These are phyloP conservation scores for Mimumesa dahlbomi DNA, from an alignment of 2,888 invertebrate genomes.

Conservation along the genomic window DNA sequence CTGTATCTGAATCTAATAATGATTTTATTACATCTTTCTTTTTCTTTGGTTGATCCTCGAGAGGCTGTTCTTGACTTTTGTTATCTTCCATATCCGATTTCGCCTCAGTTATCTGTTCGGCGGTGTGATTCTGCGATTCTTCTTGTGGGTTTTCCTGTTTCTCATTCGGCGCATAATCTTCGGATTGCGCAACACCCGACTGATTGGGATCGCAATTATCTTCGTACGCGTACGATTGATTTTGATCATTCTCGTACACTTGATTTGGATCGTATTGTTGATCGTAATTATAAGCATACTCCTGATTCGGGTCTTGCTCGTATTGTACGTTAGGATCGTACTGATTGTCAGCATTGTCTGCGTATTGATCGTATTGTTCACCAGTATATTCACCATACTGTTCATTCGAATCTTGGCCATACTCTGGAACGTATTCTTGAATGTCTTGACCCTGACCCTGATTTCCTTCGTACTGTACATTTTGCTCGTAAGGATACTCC, in stretches of 20 bases:
- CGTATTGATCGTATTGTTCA: conserved; percentile 19
- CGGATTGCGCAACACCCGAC: conserved; percentile 25
- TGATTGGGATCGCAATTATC: conserved; percentile 34
- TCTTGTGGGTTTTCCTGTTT: conserved; percentile 10
- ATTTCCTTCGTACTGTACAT: conserved; percentile 14
- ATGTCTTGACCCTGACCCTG: too few relatives aligned
- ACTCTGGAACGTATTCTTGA: conserved; percentile 25
- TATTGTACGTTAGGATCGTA: conserved; percentile 47
- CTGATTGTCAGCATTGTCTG: conserved; percentile 24
- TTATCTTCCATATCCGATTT: too few relatives aligned
- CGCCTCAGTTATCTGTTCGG: too few relatives aligned
- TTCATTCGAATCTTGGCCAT: conserved; percentile 7
- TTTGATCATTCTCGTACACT: conserved; percentile 38
- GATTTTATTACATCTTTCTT: conserved; percentile 72
- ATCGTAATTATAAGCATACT: conserved; percentile 41
- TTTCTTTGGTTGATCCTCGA: conserved; percentile 52
- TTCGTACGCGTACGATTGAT: conserved; percentile 50
- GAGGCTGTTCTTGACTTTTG: neutral
- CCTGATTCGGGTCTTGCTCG: conserved; percentile 38
- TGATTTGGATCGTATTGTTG: conserved; percentile 41
- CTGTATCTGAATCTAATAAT: conserved; percentile 75
- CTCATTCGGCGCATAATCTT: conserved; percentile 25
- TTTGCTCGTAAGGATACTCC: conserved; percentile 30
- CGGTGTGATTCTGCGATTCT: conserved; percentile 8
- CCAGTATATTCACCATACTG: conserved; percentile 5